These are phyloP conservation scores for Glaucomys volans DNA, from an alignment of 2,113 vertebrate species.

Conservation along the genomic window DNA sequence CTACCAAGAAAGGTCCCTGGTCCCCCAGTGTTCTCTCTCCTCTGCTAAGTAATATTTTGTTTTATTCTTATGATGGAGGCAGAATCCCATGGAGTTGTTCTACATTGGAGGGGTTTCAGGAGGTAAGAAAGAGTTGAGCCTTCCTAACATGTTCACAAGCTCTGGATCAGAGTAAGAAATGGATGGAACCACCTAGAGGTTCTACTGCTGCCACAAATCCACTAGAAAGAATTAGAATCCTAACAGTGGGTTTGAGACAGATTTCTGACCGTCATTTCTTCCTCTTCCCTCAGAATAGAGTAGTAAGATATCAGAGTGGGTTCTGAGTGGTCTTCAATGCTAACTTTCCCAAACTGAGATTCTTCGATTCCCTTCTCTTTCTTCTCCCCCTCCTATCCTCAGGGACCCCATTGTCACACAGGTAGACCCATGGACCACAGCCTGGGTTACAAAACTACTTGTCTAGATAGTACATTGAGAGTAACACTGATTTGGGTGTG, in stretches of 20 bases:
- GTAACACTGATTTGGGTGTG: neutral
- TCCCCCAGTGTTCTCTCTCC: neutral
- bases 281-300: neutral
- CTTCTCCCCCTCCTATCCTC: neutral
- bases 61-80: neutral
- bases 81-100: neutral
- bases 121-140: neutral
- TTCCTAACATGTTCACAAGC: neutral
- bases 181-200: neutral
- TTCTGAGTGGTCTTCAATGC: neutral
- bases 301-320: neutral
- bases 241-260: neutral
- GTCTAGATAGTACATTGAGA: neutral
- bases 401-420: neutral
- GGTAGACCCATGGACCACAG: neutral
- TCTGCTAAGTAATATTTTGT: neutral
- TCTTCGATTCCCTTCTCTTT: neutral
- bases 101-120: constrained; percentile 10
- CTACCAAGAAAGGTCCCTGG: neutral
- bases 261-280: neutral
- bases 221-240: neutral
- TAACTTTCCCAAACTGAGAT: neutral
- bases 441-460: neutral
- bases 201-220: neutral
- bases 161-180: neutral